Conservation (phyloP, 1,140 invertebrate genomes). For the Pogonomyrmex barbatus region DNA sequence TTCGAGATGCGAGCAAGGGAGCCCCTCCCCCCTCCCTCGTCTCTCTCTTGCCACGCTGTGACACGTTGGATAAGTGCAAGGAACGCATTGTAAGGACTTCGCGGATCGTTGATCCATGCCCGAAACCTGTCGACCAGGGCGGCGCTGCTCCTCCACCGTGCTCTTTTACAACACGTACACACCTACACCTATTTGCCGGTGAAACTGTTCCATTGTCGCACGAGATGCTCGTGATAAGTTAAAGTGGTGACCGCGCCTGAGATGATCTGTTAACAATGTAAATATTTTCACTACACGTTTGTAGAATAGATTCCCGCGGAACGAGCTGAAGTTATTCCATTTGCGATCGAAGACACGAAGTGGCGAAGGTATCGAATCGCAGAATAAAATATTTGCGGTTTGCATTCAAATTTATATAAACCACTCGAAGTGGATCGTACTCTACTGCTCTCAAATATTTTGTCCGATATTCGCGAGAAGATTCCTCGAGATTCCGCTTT, state of each 20-base stretch:
- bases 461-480: not conserved
- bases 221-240: constrained; percentile 43
- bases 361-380: not conserved
- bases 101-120: constrained; percentile 53
- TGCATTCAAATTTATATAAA: constrained; percentile 9
- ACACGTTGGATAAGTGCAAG: constrained; percentile 55
- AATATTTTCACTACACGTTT: constrained; percentile 38
- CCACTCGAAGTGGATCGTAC: not conserved
- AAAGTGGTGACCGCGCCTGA: constrained; percentile 22
- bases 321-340: not conserved
- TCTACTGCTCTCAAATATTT: not conserved
- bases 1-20: constrained; percentile 59
- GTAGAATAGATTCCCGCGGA: not conserved
- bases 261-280: constrained; percentile 43
- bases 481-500: not conserved
- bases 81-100: constrained; percentile 57
- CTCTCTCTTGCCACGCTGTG: constrained; percentile 1
- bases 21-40: not conserved
- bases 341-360: constrained; percentile 25
- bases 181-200: not conserved
- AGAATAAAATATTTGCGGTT: not conserved
- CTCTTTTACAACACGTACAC: not conserved
- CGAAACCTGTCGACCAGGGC: constrained; percentile 45
- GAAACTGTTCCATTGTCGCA: constrained; percentile 55
- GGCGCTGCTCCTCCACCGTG: not conserved